A percentile compares a stretch with the other conserved stretches of the same genome.
Evolutionary conservation across 2,888 invertebrate genomes (phyloP).

Genomic region (Protonemura montana): DNA sequence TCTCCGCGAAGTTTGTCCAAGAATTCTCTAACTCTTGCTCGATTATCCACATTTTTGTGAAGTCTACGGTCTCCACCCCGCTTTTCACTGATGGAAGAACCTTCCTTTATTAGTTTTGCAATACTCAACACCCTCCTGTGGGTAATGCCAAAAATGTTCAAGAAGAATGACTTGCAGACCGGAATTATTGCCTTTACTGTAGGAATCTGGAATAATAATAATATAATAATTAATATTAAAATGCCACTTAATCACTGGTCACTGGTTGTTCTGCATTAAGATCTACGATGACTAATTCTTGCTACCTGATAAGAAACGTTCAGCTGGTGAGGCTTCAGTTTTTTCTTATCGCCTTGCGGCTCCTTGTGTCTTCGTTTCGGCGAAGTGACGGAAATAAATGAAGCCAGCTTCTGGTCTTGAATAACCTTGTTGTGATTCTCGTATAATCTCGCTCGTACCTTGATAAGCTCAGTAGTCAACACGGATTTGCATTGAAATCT

Average conservation of each 20-base stretch:
- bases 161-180: conserved; percentile 13
- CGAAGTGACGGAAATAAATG: not conserved
- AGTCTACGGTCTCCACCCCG: conserved; percentile 19
- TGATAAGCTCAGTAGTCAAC: not conserved
- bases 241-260: not conserved
- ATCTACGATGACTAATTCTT: not conserved
- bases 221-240: not conserved
- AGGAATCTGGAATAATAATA: not conserved
- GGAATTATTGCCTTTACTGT: not conserved
- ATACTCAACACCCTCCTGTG: not conserved
- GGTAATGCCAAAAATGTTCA: not conserved
- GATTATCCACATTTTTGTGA: not conserved
- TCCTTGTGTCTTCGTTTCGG: not conserved
- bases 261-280: not conserved
- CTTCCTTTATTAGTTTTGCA: not conserved
- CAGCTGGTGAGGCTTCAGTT: not conserved
- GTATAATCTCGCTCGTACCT: not conserved
- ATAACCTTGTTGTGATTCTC: not conserved
- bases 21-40: not conserved
- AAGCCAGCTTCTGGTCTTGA: not conserved
- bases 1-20: conserved; percentile 18
- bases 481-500: not conserved
- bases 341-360: not conserved
- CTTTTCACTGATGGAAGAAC: not conserved
- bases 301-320: not conserved